A percentile compares a stretch with the other conserved stretches of the same genome.
phyloP scores from a whole-genome alignment of 2,113 vertebrate genomes.

The Paralichthys olivaceus region DNA sequence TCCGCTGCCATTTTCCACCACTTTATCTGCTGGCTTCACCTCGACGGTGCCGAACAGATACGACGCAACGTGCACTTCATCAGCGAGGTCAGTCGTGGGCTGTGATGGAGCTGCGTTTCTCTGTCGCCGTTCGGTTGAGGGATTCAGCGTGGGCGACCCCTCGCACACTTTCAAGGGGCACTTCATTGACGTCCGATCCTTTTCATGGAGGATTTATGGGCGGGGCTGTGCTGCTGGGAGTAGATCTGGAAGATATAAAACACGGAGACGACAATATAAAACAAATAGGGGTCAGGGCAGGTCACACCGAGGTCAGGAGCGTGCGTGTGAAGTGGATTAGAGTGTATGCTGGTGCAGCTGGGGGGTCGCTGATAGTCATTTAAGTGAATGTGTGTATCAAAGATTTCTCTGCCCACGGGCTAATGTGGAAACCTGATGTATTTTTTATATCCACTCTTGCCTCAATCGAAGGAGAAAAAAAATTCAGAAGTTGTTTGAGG shows the following conservation, averaged over 20 bases:
- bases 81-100: slow-evolving; percentile 33
- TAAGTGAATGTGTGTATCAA: neutral
- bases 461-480: neutral
- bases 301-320: slow-evolving; percentile 32
- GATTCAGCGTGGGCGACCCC: slow-evolving; percentile 50
- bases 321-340: slow-evolving; percentile 42
- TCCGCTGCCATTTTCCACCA: slow-evolving; percentile 27
- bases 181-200: slow-evolving; percentile 56
- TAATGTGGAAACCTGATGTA: slow-evolving; percentile 7
- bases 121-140: slow-evolving; percentile 56
- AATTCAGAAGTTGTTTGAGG: neutral
- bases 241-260: slow-evolving; percentile 45
- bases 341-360: slow-evolving; percentile 10
- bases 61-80: slow-evolving; percentile 20
- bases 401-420: neutral
- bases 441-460: neutral
- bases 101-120: slow-evolving; percentile 42
- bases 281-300: slow-evolving; percentile 57
- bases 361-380: neutral
- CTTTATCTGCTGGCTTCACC: slow-evolving; percentile 6
- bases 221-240: slow-evolving; percentile 9
- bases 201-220: slow-evolving; percentile 50
- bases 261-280: slow-evolving; percentile 28
- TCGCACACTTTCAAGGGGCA: slow-evolving; percentile 44
- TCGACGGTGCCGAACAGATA: neutral